Evolutionary conservation across 2,797 vertebrate genomes (phyloP).

Genomic region (Pachyuromys duprasi): DNA sequence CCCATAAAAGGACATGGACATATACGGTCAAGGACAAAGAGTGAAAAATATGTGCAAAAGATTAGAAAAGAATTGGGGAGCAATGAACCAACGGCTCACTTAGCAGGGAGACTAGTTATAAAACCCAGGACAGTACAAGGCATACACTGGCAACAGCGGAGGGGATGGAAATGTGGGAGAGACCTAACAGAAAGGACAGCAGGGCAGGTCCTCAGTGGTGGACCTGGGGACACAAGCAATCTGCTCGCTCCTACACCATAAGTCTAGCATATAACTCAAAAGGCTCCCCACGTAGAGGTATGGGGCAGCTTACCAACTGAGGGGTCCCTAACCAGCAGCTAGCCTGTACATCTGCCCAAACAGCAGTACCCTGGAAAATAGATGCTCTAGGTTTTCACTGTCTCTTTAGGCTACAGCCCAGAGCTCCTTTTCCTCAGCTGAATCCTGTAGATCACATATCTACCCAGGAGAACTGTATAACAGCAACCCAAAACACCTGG

Average conservation of each 20-base stretch:
- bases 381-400: neutral
- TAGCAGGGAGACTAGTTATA: neutral
- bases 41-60: fast-evolving
- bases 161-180: neutral
- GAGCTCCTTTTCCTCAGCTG: neutral
- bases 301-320: neutral
- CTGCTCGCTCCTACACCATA: neutral
- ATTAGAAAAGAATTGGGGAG: fast-evolving
- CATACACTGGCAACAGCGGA: neutral
- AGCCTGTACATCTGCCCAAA: neutral
- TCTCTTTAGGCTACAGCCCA: neutral
- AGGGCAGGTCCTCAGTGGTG: neutral
- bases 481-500: neutral
- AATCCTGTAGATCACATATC: neutral
- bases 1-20: fast-evolving
- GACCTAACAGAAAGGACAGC: neutral
- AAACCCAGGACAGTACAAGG: neutral
- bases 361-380: neutral
- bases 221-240: neutral
- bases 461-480: neutral
- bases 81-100: neutral
- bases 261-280: neutral
- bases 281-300: neutral
- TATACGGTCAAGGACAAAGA: too few relatives aligned
- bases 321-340: neutral